These are phyloP conservation scores for Sebastolobus altivelis DNA, from an alignment of 2,797 vertebrate species.

Conservation along the genomic window DNA sequence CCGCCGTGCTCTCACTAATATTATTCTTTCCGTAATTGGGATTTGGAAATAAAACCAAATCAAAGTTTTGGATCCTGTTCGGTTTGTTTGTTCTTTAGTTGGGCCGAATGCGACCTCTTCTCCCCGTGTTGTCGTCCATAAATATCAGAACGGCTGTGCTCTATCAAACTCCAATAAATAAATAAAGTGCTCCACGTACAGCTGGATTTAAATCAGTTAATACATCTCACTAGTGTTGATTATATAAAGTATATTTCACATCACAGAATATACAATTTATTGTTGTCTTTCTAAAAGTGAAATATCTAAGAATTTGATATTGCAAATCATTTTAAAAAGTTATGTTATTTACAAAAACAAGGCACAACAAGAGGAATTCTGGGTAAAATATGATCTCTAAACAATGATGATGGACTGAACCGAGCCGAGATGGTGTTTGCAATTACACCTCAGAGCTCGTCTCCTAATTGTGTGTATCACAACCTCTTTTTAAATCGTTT, in stretches of 20 bases:
- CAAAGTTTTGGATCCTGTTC: constrained; percentile 17
- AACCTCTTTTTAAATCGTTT: not conserved
- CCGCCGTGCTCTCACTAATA: not conserved
- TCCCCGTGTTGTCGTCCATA: constrained; percentile 25
- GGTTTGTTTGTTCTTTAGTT: constrained; percentile 18
- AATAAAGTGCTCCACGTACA: constrained; percentile 86
- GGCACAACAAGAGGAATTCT: constrained; percentile 42
- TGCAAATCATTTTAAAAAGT: constrained; percentile 55
- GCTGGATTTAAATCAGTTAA: constrained; percentile 69
- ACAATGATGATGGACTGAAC: not conserved
- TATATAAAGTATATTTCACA: constrained; percentile 55
- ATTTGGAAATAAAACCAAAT: constrained; percentile 17
- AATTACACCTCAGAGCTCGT: not conserved
- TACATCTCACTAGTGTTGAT: constrained; percentile 63
- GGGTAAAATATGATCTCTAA: constrained; percentile 27
- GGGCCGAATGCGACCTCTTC: constrained; percentile 14
- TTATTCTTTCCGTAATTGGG: not conserved
- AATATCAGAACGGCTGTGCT: constrained; percentile 64
- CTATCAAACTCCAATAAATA: constrained; percentile 85
- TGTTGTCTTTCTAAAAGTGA: constrained; percentile 55
- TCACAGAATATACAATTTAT: constrained; percentile 74
- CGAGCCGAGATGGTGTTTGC: not conserved
- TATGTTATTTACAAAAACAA: constrained; percentile 73
- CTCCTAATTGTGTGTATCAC: not conserved
- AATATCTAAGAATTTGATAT: constrained; percentile 62